These are phyloP conservation scores for Dendrolimus kikuchii DNA, from an alignment of 1,140 invertebrate species.

Conservation along the genomic window DNA sequence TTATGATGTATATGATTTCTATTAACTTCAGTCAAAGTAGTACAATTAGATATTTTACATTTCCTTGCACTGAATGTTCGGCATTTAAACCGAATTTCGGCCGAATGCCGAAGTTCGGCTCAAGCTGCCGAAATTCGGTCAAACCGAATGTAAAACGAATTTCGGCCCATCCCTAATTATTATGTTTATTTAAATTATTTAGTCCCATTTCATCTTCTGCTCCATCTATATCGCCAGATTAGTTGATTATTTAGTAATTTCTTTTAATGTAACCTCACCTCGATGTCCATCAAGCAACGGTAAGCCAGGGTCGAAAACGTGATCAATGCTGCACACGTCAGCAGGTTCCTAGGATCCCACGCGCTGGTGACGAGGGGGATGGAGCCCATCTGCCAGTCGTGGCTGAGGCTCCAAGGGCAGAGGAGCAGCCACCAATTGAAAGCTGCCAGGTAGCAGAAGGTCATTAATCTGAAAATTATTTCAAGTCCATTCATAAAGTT, in stretches of 20 bases:
- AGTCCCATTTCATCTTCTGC: no score
- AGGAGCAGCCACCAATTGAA: constrained; percentile 88
- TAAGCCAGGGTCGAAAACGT: constrained; percentile 74
- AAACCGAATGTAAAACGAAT: no score
- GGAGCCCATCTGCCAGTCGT: constrained; percentile 93
- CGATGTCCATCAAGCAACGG: constrained; percentile 77
- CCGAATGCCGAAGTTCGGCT: no score
- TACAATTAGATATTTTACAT: no score
- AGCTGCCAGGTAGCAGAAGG: constrained; percentile 86
- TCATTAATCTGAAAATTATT: constrained; percentile 70
- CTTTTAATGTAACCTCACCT: constrained; percentile 65
- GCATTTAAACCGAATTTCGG: no score
- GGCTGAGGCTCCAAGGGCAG: constrained; percentile 82
- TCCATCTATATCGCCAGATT: no score
- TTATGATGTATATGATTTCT: no score
- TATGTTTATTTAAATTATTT: no score
- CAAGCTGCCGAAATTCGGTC: no score
- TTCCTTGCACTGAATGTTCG: no score
- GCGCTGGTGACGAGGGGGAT: constrained; percentile 81
- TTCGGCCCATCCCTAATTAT: no score
- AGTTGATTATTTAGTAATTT: background rate
- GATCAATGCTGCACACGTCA: constrained; percentile 79
- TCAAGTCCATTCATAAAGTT: background rate
- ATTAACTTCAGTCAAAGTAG: no score
- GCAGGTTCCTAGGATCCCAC: constrained; percentile 80